Conservation (phyloP, 2,888 invertebrate genomes). For the Acrobasis repandana region DNA sequence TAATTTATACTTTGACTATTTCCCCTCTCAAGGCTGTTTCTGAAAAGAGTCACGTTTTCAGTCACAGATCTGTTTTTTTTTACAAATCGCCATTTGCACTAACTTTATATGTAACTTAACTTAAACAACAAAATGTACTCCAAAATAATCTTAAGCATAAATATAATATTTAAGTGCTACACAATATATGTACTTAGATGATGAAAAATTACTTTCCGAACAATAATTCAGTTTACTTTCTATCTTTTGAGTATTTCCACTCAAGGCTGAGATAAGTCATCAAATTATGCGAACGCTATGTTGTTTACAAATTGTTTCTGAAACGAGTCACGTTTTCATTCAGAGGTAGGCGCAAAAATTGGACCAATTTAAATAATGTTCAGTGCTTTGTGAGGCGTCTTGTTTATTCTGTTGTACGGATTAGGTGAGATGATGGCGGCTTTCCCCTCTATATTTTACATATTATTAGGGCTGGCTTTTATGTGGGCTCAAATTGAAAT, state of each 20-base stretch:
- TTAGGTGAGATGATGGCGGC: constrained; percentile 31
- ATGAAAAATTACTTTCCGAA: constrained; percentile 40
- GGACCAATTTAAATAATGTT: constrained; percentile 56
- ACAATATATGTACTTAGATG: too few species aligned
- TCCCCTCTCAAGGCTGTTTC: too few species aligned
- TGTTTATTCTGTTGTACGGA: constrained; percentile 36
- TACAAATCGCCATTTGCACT: too few species aligned
- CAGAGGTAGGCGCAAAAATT: constrained; percentile 54
- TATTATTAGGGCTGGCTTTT: constrained; percentile 20
- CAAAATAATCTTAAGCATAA: too few species aligned
- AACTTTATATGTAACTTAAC: too few species aligned
- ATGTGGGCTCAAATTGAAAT: constrained; percentile 16
- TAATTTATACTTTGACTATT: too few species aligned
- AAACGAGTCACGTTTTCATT: constrained; percentile 60
- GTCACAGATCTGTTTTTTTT: too few species aligned
- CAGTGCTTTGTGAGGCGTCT: constrained; percentile 36
- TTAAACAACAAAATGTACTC: too few species aligned
- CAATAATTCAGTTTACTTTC: constrained; percentile 42
- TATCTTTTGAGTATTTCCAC: constrained; percentile 50
- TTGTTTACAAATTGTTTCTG: constrained; percentile 65
- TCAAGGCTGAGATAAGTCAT: constrained; percentile 61
- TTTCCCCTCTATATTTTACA: constrained; percentile 19
- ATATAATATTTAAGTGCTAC: too few species aligned
- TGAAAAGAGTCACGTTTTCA: neutral
- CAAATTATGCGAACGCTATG: constrained; percentile 62